phyloP scores from a whole-genome alignment of 2,113 vertebrate species.

The Chaetops frenatus region DNA sequence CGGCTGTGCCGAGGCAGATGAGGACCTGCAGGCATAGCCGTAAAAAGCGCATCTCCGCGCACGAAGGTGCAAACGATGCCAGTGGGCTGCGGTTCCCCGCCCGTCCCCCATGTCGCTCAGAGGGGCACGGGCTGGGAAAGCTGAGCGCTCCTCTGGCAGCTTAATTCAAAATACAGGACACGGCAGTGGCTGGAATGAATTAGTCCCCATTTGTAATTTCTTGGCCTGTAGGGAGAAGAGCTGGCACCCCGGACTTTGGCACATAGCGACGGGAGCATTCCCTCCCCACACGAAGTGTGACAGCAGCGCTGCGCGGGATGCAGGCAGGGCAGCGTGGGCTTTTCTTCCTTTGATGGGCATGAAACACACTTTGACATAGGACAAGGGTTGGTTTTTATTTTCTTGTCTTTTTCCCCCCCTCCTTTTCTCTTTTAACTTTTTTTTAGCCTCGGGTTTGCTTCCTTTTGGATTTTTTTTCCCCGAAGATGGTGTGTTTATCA shows the following conservation, averaged over 20 bases:
- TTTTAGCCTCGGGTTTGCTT: neutral
- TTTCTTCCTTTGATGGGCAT: conserved; percentile 51
- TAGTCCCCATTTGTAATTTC: neutral
- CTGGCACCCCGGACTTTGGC: neutral
- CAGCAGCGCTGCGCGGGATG: neutral
- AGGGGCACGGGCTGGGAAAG: accelerated
- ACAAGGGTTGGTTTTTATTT: neutral
- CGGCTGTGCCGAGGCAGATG: accelerated
- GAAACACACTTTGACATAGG: neutral
- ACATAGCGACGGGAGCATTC: neutral
- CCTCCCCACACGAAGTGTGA: neutral
- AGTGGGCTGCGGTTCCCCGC: accelerated
- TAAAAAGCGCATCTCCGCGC: accelerated
- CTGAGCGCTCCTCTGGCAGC: neutral
- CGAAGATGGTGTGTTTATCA: neutral
- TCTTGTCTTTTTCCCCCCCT: neutral
- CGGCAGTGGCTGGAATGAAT: neutral
- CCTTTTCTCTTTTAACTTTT: neutral
- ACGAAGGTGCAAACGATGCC: neutral
- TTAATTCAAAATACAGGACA: neutral
- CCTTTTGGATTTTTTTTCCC: neutral
- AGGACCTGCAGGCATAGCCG: neutral
- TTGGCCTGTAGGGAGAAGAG: neutral
- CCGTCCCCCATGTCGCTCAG: neutral
- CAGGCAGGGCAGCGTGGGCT: neutral